These are phyloP conservation scores for Myoxocephalus aenaeus DNA, from an alignment of 2,797 vertebrate species.

Conservation along the genomic window DNA sequence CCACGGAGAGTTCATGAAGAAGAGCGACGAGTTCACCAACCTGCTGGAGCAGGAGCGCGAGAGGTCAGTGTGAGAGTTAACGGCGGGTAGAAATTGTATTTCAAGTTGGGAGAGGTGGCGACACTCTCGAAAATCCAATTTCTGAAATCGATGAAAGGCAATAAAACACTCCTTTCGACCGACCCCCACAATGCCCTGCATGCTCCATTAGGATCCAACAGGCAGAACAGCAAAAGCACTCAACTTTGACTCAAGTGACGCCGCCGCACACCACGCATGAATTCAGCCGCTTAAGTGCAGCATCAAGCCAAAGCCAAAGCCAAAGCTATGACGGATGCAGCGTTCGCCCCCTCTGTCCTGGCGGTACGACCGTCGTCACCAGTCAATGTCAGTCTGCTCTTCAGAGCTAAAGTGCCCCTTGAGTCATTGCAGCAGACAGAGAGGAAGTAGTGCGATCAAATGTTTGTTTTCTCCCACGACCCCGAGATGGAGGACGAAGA, in stretches of 20 bases:
- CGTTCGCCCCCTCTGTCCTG: constrained; percentile 36
- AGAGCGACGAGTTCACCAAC: constrained; percentile 94
- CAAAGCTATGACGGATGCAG: constrained; percentile 15
- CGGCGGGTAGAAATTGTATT: too few species aligned
- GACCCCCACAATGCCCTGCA: background rate
- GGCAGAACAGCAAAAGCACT: constrained; percentile 29
- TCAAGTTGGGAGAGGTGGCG: constrained; percentile 2
- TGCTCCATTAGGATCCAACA: background rate
- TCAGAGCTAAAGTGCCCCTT: constrained; percentile 2
- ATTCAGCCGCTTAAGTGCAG: background rate
- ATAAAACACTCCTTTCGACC: background rate
- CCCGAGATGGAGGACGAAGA: constrained; percentile 1
- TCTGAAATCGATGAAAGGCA: too few species aligned
- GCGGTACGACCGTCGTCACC: constrained; percentile 35
- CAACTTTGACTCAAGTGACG: background rate
- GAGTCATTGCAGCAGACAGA: background rate
- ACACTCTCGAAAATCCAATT: background rate
- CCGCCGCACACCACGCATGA: too few species aligned
- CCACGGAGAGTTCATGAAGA: constrained; percentile 93
- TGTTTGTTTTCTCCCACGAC: constrained; percentile 3
- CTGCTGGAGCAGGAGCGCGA: constrained; percentile 95
- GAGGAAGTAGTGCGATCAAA: too few species aligned
- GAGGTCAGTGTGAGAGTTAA: constrained; percentile 83
- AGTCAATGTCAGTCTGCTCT: constrained; percentile 31
- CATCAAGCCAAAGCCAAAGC: constrained; percentile 31